These are phyloP conservation scores for Eilema sororculum DNA, from an alignment of 2,888 invertebrate genomes.

Conservation along the genomic window DNA sequence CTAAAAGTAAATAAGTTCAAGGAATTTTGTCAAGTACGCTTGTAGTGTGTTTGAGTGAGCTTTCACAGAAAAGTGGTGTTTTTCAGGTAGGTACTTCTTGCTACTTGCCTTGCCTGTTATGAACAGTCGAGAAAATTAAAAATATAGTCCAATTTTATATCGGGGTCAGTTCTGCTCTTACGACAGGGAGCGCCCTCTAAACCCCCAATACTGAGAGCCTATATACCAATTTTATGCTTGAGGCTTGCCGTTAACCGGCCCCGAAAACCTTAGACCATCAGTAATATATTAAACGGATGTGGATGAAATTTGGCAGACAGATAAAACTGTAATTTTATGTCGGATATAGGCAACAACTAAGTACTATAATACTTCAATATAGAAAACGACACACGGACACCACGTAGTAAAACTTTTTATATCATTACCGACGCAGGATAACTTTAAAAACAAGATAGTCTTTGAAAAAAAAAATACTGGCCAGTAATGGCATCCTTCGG, in stretches of 20 bases:
- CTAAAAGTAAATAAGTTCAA: constrained; percentile 10
- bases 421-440: constrained; percentile 40
- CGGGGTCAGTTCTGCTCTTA: no score
- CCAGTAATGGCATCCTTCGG: constrained; percentile 53
- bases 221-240: no score
- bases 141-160: no score
- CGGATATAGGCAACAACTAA: no score
- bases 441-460: constrained; percentile 41
- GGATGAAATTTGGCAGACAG: background rate
- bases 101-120: background rate
- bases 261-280: background rate
- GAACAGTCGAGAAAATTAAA: background rate
- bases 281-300: background rate
- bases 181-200: background rate
- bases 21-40: constrained; percentile 10
- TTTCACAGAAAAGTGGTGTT: background rate
- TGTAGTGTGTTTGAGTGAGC: background rate
- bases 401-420: constrained; percentile 40
- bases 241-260: no score
- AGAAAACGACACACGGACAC: constrained; percentile 8
- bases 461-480: constrained; percentile 43
- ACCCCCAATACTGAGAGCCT: background rate
- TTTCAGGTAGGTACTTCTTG: background rate
- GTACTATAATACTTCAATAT: background rate
- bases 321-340: background rate